These are phyloP conservation scores for Drosophila dives DNA, from an alignment of 2,888 invertebrate genomes.

Conservation along the genomic window DNA sequence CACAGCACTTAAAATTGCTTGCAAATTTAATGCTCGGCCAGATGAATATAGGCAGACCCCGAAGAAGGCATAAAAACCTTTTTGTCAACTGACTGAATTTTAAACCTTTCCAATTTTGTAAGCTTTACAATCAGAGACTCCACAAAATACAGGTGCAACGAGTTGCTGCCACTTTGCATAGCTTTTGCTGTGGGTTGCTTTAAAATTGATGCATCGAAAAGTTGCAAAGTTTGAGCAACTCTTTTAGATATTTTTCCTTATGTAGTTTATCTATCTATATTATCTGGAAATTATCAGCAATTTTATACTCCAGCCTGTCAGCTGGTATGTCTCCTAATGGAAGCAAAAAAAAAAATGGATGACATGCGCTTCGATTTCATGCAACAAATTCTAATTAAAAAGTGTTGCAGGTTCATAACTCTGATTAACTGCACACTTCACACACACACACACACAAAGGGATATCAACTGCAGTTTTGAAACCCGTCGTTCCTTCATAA, in stretches of 20 bases:
- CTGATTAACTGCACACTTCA: conserved; percentile 22
- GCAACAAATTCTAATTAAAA: conserved; percentile 43
- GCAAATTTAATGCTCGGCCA: conserved; percentile 37
- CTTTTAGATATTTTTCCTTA: not conserved
- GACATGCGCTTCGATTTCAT: conserved; percentile 32
- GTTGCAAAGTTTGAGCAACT: conserved; percentile 24
- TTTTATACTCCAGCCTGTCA: conserved; percentile 8
- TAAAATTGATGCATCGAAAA: conserved; percentile 5
- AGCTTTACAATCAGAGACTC: conserved; percentile 45
- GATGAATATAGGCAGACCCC: conserved; percentile 1
- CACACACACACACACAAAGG: not conserved
- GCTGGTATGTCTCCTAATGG: conserved; percentile 30
- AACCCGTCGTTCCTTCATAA: conserved; percentile 29
- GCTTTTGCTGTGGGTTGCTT: not conserved
- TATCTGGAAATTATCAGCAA: conserved; percentile 7
- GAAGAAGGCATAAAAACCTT: conserved; percentile 61
- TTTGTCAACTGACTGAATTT: conserved; percentile 52
- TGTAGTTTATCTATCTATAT: conserved; percentile 27
- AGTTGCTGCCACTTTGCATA: conserved; percentile 1
- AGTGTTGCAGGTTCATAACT: conserved; percentile 15
- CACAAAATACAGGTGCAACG: conserved; percentile 36
- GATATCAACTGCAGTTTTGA: conserved; percentile 30
- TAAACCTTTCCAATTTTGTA: conserved; percentile 51
- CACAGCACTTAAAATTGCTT: conserved; percentile 44
- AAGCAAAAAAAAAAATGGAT: conserved; percentile 6